phyloP scores from a whole-genome alignment of 1,140 invertebrate genomes.

The Drosophila nikananu region DNA sequence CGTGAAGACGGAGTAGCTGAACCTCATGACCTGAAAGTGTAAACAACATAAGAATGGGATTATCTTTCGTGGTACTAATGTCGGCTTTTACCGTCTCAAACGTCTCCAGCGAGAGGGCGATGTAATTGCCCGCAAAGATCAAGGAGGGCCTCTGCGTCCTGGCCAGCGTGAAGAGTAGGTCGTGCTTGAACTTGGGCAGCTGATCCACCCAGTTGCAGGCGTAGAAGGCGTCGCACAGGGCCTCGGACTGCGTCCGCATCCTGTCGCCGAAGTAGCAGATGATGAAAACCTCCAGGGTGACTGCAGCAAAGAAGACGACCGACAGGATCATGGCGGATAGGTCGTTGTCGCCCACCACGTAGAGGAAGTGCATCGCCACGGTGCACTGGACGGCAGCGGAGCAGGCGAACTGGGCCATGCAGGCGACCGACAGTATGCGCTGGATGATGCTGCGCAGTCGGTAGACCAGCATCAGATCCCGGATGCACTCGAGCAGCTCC shows the following conservation, averaged over 20 bases:
- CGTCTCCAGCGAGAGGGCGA: constrained; percentile 67
- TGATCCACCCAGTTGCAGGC: constrained; percentile 75
- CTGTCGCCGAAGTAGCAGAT: constrained; percentile 75
- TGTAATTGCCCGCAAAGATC: constrained; percentile 66
- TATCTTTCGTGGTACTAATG: no score
- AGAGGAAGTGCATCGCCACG: constrained; percentile 73
- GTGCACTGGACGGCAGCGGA: constrained; percentile 72
- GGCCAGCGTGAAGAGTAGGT: constrained; percentile 59
- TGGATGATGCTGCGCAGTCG: constrained; percentile 62
- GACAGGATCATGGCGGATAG: constrained; percentile 64
- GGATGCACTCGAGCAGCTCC: constrained; percentile 59
- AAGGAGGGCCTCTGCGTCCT: constrained; percentile 44
- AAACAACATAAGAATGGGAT: not conserved
- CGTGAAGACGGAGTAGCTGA: constrained; percentile 69
- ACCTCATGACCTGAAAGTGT: constrained; percentile 49
- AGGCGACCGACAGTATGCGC: constrained; percentile 60
- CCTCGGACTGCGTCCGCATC: constrained; percentile 61
- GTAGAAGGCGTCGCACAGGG: constrained; percentile 70
- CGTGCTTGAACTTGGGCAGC: constrained; percentile 46
- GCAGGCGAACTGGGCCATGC: constrained; percentile 72
- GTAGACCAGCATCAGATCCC: constrained; percentile 58
- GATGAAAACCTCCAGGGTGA: constrained; percentile 74
- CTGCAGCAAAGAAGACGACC: constrained; percentile 69
- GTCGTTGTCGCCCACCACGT: constrained; percentile 61
- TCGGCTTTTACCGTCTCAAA: constrained; percentile 56